These are phyloP conservation scores for Pteria penguin DNA, from an alignment of 2,888 invertebrate species.

Conservation along the genomic window DNA sequence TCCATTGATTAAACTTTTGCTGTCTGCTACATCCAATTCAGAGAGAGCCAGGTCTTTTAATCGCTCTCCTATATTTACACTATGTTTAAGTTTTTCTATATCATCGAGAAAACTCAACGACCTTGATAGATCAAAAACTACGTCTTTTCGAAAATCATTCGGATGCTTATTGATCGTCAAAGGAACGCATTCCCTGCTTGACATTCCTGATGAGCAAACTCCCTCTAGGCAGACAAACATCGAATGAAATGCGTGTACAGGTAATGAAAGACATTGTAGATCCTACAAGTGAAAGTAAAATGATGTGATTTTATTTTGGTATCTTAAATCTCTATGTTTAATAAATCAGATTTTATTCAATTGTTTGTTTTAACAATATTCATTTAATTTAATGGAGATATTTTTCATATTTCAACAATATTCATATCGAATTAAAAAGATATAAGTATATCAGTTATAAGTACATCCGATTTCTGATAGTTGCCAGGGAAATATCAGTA, in stretches of 20 bases:
- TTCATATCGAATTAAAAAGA: too few relatives aligned
- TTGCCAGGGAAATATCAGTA: too few relatives aligned
- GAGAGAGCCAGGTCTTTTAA: slow-evolving; percentile 26
- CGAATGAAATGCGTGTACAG: slow-evolving; percentile 21
- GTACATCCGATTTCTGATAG: too few relatives aligned
- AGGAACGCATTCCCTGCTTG: background rate
- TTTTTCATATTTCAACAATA: too few relatives aligned
- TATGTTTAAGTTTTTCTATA: slow-evolving; percentile 9
- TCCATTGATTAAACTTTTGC: slow-evolving; percentile 25
- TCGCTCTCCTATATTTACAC: slow-evolving; percentile 38
- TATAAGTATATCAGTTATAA: too few relatives aligned
- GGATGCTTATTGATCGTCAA: slow-evolving; percentile 13
- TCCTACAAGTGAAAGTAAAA: too few relatives aligned
- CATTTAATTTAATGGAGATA: too few relatives aligned
- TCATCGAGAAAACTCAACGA: slow-evolving; percentile 2
- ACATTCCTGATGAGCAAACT: slow-evolving; percentile 8
- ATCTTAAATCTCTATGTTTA: too few relatives aligned
- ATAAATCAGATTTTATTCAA: too few relatives aligned
- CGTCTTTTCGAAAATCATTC: slow-evolving; percentile 16
- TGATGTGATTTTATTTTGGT: too few relatives aligned
- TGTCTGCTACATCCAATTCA: slow-evolving; percentile 39
- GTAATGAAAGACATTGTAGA: too few relatives aligned
- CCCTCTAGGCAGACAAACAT: slow-evolving; percentile 24
- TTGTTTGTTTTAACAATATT: too few relatives aligned
- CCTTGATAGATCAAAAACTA: slow-evolving; percentile 37